phyloP scores from a whole-genome alignment of 2,888 invertebrate species.

The Cephus rjabovi region DNA sequence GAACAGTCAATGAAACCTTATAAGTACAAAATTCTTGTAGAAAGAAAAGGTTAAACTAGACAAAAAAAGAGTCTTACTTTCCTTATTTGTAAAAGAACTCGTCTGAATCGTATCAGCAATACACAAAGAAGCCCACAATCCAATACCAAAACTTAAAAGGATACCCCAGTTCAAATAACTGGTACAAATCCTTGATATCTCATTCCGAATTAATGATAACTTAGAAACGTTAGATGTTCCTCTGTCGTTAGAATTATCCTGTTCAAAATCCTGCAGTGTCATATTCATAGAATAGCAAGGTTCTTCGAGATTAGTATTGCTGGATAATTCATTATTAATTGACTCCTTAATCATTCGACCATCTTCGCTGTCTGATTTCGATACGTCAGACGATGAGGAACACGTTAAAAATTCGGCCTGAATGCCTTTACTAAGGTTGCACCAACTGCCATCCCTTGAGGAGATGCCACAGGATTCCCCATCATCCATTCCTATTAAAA shows the following conservation, averaged over 20 bases:
- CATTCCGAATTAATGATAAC: background rate
- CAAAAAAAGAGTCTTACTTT: slow-evolving; percentile 1
- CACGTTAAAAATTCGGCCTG: slow-evolving; percentile 24
- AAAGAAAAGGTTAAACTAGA: background rate
- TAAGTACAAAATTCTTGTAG: background rate
- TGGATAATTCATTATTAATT: background rate
- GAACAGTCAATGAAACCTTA: slow-evolving; percentile 1
- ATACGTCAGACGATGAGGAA: slow-evolving; percentile 23
- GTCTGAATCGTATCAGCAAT: slow-evolving; percentile 32
- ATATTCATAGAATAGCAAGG: background rate
- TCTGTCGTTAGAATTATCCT: background rate
- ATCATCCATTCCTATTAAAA: slow-evolving; percentile 16
- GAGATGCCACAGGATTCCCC: slow-evolving; percentile 27
- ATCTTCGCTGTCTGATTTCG: slow-evolving; percentile 15
- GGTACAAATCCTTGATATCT: background rate
- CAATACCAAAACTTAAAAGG: slow-evolving; percentile 41
- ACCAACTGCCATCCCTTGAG: slow-evolving; percentile 66
- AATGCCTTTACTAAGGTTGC: slow-evolving; percentile 65
- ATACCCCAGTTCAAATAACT: slow-evolving; percentile 44
- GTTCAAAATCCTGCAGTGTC: background rate
- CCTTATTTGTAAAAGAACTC: slow-evolving; percentile 23
- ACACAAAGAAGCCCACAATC: slow-evolving; percentile 46
- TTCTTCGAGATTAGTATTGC: background rate
- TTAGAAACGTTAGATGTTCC: background rate
- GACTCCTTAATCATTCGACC: slow-evolving; percentile 5